Percentiles rank a stretch among this genome's conserved stretches.
These are phyloP conservation scores for Echeneis naucrates DNA, from an alignment of 2,797 vertebrate species.

Conservation along the genomic window DNA sequence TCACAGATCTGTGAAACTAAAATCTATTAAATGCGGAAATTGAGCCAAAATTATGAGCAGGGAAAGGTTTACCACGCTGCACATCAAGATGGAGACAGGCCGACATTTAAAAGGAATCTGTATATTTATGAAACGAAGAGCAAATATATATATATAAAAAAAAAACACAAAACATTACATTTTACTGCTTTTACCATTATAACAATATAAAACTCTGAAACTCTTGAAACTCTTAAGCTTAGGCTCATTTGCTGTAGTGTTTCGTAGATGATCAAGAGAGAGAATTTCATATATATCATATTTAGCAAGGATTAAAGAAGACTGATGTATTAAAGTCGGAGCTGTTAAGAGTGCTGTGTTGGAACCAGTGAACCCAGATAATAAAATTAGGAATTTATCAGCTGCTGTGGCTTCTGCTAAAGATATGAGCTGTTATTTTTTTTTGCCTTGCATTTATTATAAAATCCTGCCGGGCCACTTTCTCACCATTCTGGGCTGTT, in stretches of 20 bases:
- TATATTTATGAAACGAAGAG: background rate
- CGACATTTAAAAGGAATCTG: background rate
- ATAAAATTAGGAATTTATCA: conserved; percentile 22
- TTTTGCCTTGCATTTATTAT: conserved; percentile 28
- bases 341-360: background rate
- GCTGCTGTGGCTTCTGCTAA: background rate
- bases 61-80: background rate
- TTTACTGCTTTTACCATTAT: too few species aligned
- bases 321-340: background rate
- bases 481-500: conserved; percentile 37
- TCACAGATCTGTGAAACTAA: conserved; percentile 1
- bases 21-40: background rate
- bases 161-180: background rate
- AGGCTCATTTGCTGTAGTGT: background rate
- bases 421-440: conserved; percentile 2
- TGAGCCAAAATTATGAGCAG: background rate
- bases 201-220: background rate
- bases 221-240: too few species aligned
- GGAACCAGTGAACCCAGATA: conserved; percentile 8
- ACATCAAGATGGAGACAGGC: background rate
- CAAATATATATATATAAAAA: background rate
- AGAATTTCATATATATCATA: background rate
- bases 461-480: conserved; percentile 49
- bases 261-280: background rate
- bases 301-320: background rate